Conservation (phyloP, 2,797 vertebrate species). For the Coregonus ussuriensis region DNA sequence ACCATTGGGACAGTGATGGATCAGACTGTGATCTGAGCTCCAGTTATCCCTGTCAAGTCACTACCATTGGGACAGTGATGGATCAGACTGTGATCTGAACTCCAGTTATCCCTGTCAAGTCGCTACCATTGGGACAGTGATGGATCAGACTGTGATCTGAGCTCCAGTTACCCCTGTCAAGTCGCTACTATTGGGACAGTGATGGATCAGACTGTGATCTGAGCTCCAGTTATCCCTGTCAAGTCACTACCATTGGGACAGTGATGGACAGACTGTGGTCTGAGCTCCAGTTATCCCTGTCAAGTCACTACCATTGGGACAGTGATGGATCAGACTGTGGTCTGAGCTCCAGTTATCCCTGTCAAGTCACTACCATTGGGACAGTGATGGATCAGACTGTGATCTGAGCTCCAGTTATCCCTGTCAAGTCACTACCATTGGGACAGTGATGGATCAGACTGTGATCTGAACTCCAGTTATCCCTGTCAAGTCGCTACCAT, state of each 20-base stretch:
- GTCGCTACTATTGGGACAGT: conserved; percentile 30
- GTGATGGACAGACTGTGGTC: conserved; percentile 21
- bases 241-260: conserved; percentile 35
- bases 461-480: conserved; percentile 48
- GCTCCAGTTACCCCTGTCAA: conserved; percentile 49
- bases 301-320: conserved; percentile 35
- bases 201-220: conserved; percentile 25
- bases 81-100: conserved; percentile 28
- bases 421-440: conserved; percentile 36
- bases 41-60: conserved; percentile 49
- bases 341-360: conserved; percentile 50
- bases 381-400: conserved; percentile 41
- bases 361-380: conserved; percentile 39
- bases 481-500: conserved; percentile 20
- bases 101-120: conserved; percentile 48
- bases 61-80: conserved; percentile 48
- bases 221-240: conserved; percentile 53
- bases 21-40: conserved; percentile 21
- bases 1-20: conserved; percentile 36
- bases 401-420: conserved; percentile 49
- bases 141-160: conserved; percentile 34
- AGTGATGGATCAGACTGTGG: conserved; percentile 35
- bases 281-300: conserved; percentile 55
- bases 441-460: conserved; percentile 29
- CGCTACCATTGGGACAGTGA: conserved; percentile 26